Evolutionary conservation across 2,113 vertebrate genomes (phyloP).

Genomic region (Laterallus jamaicensis): DNA sequence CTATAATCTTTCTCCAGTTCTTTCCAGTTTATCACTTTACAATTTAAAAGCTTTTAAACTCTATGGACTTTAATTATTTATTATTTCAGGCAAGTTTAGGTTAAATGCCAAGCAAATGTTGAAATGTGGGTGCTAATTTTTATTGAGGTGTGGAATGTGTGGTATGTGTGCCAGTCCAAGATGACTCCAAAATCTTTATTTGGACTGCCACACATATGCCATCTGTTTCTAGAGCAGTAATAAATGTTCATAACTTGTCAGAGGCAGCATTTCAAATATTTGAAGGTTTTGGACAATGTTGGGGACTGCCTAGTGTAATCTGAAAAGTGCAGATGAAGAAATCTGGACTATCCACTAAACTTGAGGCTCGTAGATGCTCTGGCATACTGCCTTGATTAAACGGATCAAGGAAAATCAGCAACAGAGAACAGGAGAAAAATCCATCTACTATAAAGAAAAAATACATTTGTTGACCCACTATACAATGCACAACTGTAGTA

Average conservation of each 20-base stretch:
- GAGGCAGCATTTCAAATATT: neutral
- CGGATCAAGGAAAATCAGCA: accelerated
- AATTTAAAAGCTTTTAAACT: neutral
- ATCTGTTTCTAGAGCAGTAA: neutral
- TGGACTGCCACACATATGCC: neutral
- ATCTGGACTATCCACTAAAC: neutral
- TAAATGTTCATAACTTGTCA: neutral
- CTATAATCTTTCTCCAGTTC: neutral
- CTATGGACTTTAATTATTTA: neutral
- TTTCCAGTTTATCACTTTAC: neutral
- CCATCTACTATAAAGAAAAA: neutral
- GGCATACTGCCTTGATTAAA: neutral
- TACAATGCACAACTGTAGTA: neutral
- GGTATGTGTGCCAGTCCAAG: neutral
- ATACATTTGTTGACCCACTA: neutral
- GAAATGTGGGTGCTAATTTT: neutral
- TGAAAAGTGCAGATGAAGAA: neutral
- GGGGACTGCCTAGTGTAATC: neutral
- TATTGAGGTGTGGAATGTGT: neutral
- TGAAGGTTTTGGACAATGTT: neutral
- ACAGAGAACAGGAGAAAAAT: neutral
- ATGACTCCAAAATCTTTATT: neutral
- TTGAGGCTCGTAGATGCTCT: neutral
- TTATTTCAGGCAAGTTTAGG: neutral
- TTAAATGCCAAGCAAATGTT: neutral